Base-by-base conservation (phyloP, 2,888 invertebrate species). In the Cataglyphis altisquamis region DNA sequence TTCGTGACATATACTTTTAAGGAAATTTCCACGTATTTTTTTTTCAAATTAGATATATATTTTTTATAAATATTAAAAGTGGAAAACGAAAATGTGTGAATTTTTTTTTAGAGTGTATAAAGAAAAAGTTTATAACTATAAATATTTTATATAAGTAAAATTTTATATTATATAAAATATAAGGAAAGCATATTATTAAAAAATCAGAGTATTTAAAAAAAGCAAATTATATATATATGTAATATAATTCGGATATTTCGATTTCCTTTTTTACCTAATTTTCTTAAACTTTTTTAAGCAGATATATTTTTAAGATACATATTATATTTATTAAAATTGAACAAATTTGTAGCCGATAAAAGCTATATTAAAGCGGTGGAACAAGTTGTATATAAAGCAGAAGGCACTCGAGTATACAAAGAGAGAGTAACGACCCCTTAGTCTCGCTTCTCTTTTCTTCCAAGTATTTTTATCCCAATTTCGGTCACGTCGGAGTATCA, bases 381-480 rank as follows among this genome's bases (percentile, higher is more conserved):
- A 41, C 21, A 32, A 36, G 12, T 25, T 18, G 32, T 41, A 41
- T 39, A 15, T 78, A 32, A 32, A 78, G 45, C 25, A 52, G 67
- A 41, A 15, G 75, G 9, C 32, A 45, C 32, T 70, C 21, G 39
- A 41, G 15, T 39, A 39, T 15, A 77, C 15, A 48, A 21, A 25
- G 25, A 25, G 25, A 84, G 88, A 82, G 74, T 89, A 90, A 88
- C 64, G 88, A 82, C 86, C 89, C 82, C 83, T 89, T 89, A 84
- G 86, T 88, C 82, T 78, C 63, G 78, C 77, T 75, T n/a, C n/a
- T 48, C 18, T 15, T 48, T 77, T 84, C 85, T 77, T 68, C 82
- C 72, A 72, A 66, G 73, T 73, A 84, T 93, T 93, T 93, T 93
- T 91, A 90, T 86, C 91, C 85, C 68, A 70, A 85, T 89, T 86